phyloP scores from a whole-genome alignment of 2,797 vertebrate genomes.

The Sebastes hubbsi region DNA sequence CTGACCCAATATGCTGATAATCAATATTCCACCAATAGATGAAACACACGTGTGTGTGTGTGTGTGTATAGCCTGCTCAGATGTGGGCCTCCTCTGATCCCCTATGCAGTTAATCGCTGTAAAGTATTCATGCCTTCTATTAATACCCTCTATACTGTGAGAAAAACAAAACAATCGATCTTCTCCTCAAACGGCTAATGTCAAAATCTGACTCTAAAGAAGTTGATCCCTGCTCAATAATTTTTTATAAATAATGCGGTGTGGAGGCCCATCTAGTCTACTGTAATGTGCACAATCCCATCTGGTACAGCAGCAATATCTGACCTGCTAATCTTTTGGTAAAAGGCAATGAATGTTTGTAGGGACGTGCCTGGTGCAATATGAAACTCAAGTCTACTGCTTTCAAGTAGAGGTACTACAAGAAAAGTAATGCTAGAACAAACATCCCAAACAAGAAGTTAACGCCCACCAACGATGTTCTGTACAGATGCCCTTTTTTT shows the following conservation, averaged over 20 bases:
- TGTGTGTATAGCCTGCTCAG: not conserved
- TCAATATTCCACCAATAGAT: slow-evolving; percentile 12
- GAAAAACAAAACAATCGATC: not conserved
- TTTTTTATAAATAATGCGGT: not conserved
- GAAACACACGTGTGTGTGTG: not conserved
- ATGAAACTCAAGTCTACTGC: too few relatives aligned
- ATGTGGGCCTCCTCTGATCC: slow-evolving; percentile 47
- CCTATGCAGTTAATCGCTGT: slow-evolving; percentile 42
- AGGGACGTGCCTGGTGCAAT: too few relatives aligned
- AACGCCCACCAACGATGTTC: too few relatives aligned
- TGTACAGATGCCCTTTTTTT: too few relatives aligned
- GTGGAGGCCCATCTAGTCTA: not conserved
- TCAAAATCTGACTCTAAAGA: not conserved
- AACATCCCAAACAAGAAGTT: too few relatives aligned
- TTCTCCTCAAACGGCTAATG: not conserved
- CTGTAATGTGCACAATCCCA: not conserved
- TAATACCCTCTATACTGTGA: not conserved
- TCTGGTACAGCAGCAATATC: not conserved
- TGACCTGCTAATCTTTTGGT: not conserved
- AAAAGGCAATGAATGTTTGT: not conserved
- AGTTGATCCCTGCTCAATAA: not conserved
- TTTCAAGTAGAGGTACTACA: too few relatives aligned
- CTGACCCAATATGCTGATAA: not conserved
- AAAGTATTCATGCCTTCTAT: slow-evolving; percentile 62
- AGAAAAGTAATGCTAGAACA: too few relatives aligned